Conservation (phyloP, 2,797 vertebrate species). For the Lemur catta region DNA sequence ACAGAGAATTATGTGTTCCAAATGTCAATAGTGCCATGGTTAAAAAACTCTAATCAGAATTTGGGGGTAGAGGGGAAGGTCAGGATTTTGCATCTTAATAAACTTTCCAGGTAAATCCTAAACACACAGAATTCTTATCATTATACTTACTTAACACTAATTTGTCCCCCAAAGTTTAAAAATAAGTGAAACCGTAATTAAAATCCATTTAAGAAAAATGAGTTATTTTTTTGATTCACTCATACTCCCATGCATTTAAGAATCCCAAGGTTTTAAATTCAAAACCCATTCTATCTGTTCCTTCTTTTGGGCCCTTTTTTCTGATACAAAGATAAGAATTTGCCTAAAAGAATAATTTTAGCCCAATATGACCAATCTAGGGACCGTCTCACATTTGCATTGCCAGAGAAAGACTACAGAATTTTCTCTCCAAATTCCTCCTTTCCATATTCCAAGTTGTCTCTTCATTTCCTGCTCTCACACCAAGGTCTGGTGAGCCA, state of each 20-base stretch:
- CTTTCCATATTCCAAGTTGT: background rate
- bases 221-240: background rate
- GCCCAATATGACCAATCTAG: background rate
- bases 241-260: background rate
- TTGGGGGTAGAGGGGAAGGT: background rate
- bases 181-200: background rate
- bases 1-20: background rate
- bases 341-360: background rate
- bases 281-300: background rate
- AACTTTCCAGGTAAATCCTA: background rate
- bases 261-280: background rate
- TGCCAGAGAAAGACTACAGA: background rate
- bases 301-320: background rate
- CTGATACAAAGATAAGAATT: background rate
- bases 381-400: background rate
- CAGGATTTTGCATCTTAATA: constrained; percentile 9
- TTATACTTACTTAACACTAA: background rate
- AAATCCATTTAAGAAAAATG: background rate
- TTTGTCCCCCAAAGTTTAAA: background rate
- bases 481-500: background rate
- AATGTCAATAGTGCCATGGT: background rate
- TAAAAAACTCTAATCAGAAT: background rate
- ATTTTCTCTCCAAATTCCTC: background rate
- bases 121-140: background rate
- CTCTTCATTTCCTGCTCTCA: background rate